phyloP scores from a whole-genome alignment of 2,113 vertebrate species.

The Aptenodytes patagonicus region DNA sequence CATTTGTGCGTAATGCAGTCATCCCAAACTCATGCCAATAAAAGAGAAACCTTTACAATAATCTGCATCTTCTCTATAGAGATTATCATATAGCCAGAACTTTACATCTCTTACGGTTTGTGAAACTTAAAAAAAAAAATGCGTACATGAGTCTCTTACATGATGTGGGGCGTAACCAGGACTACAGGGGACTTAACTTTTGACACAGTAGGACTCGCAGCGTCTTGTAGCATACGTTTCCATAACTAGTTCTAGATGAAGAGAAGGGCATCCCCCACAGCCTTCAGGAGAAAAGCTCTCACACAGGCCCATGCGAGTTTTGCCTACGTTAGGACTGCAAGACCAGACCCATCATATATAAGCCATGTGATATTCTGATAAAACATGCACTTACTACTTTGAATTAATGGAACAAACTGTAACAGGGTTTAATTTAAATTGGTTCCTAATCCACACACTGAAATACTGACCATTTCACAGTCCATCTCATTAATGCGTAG shows the following conservation, averaged over 20 bases:
- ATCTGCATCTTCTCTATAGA: background rate
- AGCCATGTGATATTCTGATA: background rate
- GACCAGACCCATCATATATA: background rate
- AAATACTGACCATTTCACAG: background rate
- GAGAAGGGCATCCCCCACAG: background rate
- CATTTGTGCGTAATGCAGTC: slow-evolving; percentile 31
- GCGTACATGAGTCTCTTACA: background rate
- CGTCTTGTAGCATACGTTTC: background rate
- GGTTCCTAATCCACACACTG: background rate
- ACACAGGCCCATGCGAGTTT: rapidly evolving
- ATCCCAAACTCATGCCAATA: background rate
- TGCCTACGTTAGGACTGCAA: background rate
- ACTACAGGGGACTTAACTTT: background rate
- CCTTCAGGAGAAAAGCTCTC: background rate
- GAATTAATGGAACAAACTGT: background rate
- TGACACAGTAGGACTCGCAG: background rate
- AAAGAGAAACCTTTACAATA: slow-evolving; percentile 27
- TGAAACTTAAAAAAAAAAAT: background rate
- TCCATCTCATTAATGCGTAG: background rate
- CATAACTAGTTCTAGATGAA: background rate
- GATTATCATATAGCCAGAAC: slow-evolving; percentile 3
- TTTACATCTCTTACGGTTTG: background rate
- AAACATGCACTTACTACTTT: background rate
- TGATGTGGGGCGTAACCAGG: background rate
- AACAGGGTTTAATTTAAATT: background rate